Evolutionary conservation across 2,113 vertebrate genomes (phyloP).

Genomic region (Camelus bactrianus): DNA sequence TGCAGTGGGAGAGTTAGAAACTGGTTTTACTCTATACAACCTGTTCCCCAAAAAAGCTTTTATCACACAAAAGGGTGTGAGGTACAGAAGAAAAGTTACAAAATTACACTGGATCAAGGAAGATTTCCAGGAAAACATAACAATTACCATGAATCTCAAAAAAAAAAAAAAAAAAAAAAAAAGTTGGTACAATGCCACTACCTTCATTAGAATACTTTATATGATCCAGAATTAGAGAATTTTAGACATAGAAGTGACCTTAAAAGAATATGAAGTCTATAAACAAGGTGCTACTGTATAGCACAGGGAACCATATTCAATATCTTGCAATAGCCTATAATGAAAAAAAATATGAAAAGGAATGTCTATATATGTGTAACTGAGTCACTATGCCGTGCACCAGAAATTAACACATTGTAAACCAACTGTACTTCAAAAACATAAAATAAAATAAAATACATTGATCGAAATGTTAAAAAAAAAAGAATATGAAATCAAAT

Average conservation of each 20-base stretch:
- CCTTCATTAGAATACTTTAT: neutral
- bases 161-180: conserved; percentile 36
- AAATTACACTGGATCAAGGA: neutral
- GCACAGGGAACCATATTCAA: no score
- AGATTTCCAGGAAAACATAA: neutral
- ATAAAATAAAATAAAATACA: no score
- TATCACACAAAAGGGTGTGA: neutral
- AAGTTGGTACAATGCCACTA: neutral
- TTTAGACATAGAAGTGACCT: neutral
- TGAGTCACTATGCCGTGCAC: no score
- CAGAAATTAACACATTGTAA: no score
- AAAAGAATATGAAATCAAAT: neutral
- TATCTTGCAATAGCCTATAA: no score
- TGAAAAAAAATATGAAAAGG: no score
- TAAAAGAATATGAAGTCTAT: neutral
- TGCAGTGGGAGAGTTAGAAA: neutral
- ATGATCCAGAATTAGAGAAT: neutral
- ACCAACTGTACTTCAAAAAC: no score
- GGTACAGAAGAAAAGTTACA: neutral
- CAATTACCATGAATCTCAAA: neutral
- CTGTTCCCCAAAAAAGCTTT: neutral
- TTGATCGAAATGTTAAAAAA: no score
- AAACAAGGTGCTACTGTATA: no score
- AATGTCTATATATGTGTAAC: no score
- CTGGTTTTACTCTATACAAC: neutral